phyloP scores from a whole-genome alignment of 2,888 invertebrate genomes.

The Masnerella sp. region DNA sequence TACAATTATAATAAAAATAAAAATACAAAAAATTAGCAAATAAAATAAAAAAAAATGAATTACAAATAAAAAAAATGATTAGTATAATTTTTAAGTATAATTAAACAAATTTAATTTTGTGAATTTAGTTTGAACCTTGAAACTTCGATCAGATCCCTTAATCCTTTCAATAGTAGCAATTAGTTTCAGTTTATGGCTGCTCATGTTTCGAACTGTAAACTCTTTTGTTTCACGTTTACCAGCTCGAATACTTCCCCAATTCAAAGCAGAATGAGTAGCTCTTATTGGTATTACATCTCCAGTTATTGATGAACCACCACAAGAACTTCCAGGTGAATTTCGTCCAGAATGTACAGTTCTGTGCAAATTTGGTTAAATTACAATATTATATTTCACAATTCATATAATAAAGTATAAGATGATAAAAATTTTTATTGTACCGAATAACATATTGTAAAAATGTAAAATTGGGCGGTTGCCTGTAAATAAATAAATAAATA shows the following conservation, averaged over 20 bases:
- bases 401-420: background rate
- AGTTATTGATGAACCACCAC: conserved; percentile 68
- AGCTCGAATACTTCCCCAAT: conserved; percentile 81
- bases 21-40: no score
- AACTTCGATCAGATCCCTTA: conserved; percentile 71
- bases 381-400: no score
- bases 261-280: conserved; percentile 80
- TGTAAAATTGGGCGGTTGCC: no score
- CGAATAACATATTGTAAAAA: no score
- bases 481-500: no score
- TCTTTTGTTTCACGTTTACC: conserved; percentile 80
- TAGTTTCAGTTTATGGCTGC: conserved; percentile 80
- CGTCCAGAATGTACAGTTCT: conserved; percentile 71
- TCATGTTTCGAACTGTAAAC: conserved; percentile 80
- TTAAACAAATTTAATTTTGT: background rate
- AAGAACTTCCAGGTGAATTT: conserved; percentile 73
- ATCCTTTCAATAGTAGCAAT: conserved; percentile 78
- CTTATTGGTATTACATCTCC: conserved; percentile 78
- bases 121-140: conserved; percentile 66
- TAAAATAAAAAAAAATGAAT: no score
- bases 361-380: conserved; percentile 1
- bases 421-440: no score
- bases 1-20: no score
- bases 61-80: background rate
- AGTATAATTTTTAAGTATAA: background rate